Evolutionary conservation across 2,797 vertebrate species (phyloP).

Genomic region (Echiichthys vipera): DNA sequence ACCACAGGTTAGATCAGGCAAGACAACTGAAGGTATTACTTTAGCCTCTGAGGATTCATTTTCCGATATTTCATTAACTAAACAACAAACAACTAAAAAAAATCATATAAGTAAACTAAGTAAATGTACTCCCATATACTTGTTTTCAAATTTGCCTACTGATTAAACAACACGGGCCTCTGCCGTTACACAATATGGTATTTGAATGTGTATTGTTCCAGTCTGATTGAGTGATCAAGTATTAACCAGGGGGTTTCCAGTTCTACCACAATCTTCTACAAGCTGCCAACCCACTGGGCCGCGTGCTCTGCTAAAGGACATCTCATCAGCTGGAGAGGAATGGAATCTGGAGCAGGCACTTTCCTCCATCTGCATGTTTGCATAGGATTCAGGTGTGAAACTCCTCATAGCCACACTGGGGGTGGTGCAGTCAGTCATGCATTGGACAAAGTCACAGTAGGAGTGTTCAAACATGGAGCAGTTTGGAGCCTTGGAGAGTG

Average conservation of each 20-base stretch:
- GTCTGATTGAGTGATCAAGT: neutral
- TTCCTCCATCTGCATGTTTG: neutral
- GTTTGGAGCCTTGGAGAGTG: neutral
- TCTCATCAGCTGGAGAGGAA: neutral
- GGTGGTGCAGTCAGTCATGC: neutral
- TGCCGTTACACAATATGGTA: neutral
- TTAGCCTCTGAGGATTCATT: neutral
- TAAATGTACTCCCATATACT: too few relatives aligned
- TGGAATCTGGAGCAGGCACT: neutral
- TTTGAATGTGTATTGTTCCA: neutral
- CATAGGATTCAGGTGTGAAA: neutral
- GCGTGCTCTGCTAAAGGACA: neutral
- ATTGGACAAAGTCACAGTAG: neutral
- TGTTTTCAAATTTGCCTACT: too few relatives aligned
- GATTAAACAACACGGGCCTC: too few relatives aligned
- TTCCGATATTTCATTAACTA: neutral
- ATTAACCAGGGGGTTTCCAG: neutral
- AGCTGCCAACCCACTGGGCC: neutral
- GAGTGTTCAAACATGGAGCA: neutral
- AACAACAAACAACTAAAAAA: neutral
- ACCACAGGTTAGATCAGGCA: neutral
- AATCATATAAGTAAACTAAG: too few relatives aligned
- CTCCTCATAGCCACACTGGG: neutral
- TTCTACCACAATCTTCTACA: too few relatives aligned
- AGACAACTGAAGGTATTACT: neutral